Conservation (phyloP, 1,140 invertebrate species). For the Thereuonema tuberculata region DNA sequence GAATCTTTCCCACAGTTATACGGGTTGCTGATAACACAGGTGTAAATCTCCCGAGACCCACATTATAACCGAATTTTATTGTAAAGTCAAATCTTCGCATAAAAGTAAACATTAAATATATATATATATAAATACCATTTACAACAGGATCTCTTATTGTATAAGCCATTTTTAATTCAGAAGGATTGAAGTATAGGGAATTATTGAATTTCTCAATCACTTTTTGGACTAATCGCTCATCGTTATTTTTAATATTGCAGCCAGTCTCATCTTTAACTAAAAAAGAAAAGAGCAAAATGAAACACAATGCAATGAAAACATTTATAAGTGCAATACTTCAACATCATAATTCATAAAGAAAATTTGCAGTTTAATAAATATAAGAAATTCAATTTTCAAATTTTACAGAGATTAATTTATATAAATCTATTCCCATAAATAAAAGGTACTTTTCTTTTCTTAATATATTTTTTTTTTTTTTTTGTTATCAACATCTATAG, state of each 20-base stretch:
- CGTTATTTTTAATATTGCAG: background rate
- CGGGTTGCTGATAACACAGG: no score
- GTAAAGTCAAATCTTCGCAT: background rate
- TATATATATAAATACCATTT: constrained; percentile 27
- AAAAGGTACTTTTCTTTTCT: no score
- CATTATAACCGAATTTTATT: no score
- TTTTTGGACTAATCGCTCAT: constrained; percentile 35
- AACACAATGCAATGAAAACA: background rate
- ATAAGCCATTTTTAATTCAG: constrained; percentile 63
- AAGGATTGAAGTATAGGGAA: constrained; percentile 61
- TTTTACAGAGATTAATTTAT: no score
- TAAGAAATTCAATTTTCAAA: no score
- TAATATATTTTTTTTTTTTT: no score
- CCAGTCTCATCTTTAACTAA: constrained; percentile 25
- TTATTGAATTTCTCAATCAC: constrained; percentile 68
- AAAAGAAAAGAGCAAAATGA: constrained; percentile 11
- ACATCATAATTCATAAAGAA: background rate
- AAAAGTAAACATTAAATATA: background rate
- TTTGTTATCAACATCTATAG: no score
- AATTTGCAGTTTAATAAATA: no score
- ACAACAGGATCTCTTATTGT: constrained; percentile 80
- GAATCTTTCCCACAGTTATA: no score
- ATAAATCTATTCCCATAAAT: no score
- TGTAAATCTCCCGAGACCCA: no score
- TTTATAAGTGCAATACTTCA: background rate